Evolutionary conservation across 2,888 invertebrate genomes (phyloP), one percentile per base, ranked within the genome.

Genomic region (Tortricodes alternella): DNA sequence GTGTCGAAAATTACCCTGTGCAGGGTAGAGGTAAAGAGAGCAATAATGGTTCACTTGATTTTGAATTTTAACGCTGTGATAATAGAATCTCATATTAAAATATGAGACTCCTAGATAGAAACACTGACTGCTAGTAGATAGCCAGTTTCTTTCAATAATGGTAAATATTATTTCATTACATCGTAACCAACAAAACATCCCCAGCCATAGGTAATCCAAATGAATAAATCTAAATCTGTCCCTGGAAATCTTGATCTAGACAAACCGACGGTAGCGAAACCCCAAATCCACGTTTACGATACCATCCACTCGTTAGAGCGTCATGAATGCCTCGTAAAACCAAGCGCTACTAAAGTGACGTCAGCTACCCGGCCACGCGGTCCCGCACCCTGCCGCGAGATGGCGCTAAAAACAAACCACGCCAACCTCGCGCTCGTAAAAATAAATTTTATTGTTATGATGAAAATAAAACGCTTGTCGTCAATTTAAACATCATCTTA

Each of bases 401-500:
- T 91, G 90, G 85, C 88, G 83, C 78, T 78, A 65, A 71, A 71
- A 69, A 67, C 66, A 77, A 55, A 68, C 74, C 72, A 52, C 69
- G 73, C 75, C 76, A 75, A 70, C 63, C 37, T 32, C 46, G 16
- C 62, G 81, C 78, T 85, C 87, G 78, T 90, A 90, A 90, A 90
- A 90, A 87, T 88, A 86, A 90, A 90, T 89, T 89, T 90, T 90
- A 90, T 90, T 90, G 89, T 90, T 90, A 90, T 90, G 89, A 87
- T 81, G 87, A 89, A 89, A 89, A 90, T 90, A 90, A 90, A 90
- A 90, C 89, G 89, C 88, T 89, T 89, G 89, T 89, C 89, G 85
- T 89, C 90, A 89, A 89, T 90, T 90, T 89, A 87, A 89, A 90
- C 88, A 87, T 88, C 80, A 89, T 88, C 89, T 89, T 83, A 89